Evolutionary conservation across 2,797 vertebrate species (phyloP).

Genomic region (Atherinosoma microstoma): DNA sequence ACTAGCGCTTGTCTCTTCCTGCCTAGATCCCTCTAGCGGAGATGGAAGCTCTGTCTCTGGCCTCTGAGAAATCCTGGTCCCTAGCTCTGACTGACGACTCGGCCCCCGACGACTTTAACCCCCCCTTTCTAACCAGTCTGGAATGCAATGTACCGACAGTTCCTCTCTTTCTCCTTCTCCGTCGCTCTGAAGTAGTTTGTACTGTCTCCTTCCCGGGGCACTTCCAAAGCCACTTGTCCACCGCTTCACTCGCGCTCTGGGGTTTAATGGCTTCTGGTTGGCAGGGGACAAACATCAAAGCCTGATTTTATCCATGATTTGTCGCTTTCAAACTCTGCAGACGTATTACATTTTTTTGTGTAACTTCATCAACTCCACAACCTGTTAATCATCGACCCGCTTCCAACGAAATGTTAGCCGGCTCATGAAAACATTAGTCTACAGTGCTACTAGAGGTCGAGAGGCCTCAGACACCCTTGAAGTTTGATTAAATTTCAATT

Average conservation of each 20-base stretch:
- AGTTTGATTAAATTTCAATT: neutral
- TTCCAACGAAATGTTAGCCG: too few species aligned
- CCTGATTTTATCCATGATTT: neutral
- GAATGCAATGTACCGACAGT: slow-evolving; percentile 96
- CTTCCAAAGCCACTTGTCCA: slow-evolving; percentile 66
- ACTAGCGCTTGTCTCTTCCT: slow-evolving; percentile 92
- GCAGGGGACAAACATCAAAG: neutral
- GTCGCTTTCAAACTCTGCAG: too few species aligned
- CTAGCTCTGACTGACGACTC: slow-evolving; percentile 98
- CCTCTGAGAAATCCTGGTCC: slow-evolving; percentile 99
- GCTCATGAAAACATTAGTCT: neutral
- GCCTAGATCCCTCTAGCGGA: slow-evolving; percentile 99
- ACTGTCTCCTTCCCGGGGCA: slow-evolving; percentile 43
- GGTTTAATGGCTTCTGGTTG: neutral
- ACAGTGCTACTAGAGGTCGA: neutral
- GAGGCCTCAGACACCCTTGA: neutral
- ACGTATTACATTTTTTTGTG: too few species aligned
- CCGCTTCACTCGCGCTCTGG: slow-evolving; percentile 20
- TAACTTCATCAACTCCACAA: too few species aligned
- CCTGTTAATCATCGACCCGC: too few species aligned
- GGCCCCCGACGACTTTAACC: slow-evolving; percentile 93
- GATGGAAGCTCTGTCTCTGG: slow-evolving; percentile 99
- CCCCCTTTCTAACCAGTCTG: slow-evolving; percentile 94
- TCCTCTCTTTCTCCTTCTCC: slow-evolving; percentile 66
- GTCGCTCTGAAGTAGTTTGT: slow-evolving; percentile 54